Evolutionary conservation across 2,888 invertebrate genomes (phyloP).

Genomic region (Eupithecia abbreviata): DNA sequence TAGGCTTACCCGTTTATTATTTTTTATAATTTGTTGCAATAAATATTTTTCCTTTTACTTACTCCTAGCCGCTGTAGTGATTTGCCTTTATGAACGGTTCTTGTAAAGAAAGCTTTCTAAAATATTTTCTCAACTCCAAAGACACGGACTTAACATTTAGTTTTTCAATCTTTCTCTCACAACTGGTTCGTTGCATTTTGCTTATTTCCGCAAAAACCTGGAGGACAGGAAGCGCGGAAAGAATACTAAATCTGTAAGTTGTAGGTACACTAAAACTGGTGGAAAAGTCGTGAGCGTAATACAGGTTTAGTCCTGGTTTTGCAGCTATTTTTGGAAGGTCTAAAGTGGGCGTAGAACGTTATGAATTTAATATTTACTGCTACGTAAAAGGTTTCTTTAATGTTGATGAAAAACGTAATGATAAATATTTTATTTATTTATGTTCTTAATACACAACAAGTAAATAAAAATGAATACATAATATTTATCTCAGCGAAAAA

Average conservation of each 20-base stretch:
- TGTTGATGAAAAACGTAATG: background rate
- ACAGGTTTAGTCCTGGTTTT: conserved; percentile 32
- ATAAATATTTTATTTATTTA: background rate
- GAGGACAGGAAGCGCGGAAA: conserved; percentile 36
- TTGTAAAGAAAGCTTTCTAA: conserved; percentile 2
- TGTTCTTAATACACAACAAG: background rate
- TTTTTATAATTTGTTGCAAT: too few species aligned
- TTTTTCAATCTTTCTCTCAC: conserved; percentile 11
- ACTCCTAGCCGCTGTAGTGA: background rate
- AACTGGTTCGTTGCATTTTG: conserved; percentile 25
- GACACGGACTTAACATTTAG: conserved; percentile 5
- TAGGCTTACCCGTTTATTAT: too few species aligned
- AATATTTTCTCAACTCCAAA: background rate
- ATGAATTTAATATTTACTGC: conserved; percentile 1
- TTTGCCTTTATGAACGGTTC: background rate
- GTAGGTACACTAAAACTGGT: conserved; percentile 39
- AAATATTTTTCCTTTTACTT: too few species aligned
- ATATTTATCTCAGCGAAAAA: background rate
- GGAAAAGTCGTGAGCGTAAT: conserved; percentile 43
- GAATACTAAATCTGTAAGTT: conserved; percentile 43
- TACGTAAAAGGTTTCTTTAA: conserved; percentile 9
- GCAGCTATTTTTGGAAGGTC: conserved; percentile 26
- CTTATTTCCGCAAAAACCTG: conserved; percentile 29
- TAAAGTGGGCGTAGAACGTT: conserved; percentile 14
- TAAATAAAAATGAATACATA: background rate